phyloP scores from a whole-genome alignment of 2,888 invertebrate species.

The Conomelus anceps region DNA sequence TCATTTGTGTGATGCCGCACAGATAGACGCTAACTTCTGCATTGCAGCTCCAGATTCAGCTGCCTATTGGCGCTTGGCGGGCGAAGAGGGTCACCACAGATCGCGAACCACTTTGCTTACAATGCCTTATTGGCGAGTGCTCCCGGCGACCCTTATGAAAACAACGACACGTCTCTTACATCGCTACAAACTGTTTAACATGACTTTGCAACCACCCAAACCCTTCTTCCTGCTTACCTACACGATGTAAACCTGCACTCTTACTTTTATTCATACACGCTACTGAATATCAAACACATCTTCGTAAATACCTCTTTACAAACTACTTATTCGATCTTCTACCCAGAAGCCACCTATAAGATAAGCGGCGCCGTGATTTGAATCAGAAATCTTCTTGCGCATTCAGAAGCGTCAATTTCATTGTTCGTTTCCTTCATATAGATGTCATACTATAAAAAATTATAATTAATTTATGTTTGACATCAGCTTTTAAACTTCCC shows the following conservation, averaged over 20 bases:
- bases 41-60: not conserved
- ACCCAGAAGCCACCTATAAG: not conserved
- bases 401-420: no score
- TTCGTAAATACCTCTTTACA: not conserved
- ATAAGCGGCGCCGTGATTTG: not conserved
- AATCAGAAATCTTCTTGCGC: not conserved
- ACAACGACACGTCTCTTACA: not conserved
- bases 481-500: no score
- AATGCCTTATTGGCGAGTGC: not conserved
- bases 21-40: not conserved
- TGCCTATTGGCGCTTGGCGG: not conserved
- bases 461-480: no score
- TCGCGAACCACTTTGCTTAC: conserved; percentile 10
- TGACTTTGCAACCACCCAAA: not conserved
- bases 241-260: not conserved
- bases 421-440: no score
- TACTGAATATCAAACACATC: not conserved
- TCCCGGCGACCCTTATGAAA: not conserved
- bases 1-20: not conserved
- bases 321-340: not conserved
- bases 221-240: not conserved
- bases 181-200: not conserved
- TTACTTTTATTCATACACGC: not conserved
- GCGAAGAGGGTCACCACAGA: no score
- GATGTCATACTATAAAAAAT: no score